A percentile compares a stretch with the other conserved stretches of the same genome.
Evolutionary conservation across 2,113 vertebrate genomes (phyloP).

Genomic region (Chascanopsetta lugubris): DNA sequence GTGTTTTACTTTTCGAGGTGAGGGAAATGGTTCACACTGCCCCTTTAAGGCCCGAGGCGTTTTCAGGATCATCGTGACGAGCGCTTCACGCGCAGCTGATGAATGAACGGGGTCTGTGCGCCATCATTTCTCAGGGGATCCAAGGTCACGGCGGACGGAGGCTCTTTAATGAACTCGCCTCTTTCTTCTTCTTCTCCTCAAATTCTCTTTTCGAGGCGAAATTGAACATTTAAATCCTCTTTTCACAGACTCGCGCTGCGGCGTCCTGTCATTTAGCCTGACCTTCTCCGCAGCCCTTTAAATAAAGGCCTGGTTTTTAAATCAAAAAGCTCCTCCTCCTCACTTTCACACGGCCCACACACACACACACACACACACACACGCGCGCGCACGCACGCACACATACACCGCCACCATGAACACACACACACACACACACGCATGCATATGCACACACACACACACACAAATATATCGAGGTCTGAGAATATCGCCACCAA

Average conservation of each 20-base stretch:
- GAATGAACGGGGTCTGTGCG: too few species aligned
- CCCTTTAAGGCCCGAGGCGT: too few species aligned
- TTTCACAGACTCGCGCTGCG: neutral
- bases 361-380: neutral
- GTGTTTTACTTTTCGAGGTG: too few species aligned
- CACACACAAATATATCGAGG: too few species aligned
- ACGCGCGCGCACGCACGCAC: neutral
- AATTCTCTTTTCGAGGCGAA: neutral
- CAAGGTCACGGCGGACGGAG: neutral
- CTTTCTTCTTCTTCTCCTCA: neutral
- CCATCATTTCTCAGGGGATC: too few species aligned
- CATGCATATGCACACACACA: neutral
- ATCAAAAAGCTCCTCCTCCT: neutral
- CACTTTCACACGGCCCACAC: neutral
- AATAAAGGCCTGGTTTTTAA: conserved; percentile 7
- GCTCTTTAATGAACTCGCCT: neutral
- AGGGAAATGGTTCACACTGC: too few species aligned
- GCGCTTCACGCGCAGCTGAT: too few species aligned
- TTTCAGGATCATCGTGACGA: too few species aligned
- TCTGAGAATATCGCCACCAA: too few species aligned
- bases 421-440: neutral
- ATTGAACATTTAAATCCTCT: neutral
- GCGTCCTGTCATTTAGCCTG: neutral
- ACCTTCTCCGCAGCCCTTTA: conserved; percentile 13
- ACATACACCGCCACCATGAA: too few species aligned